Conservation (phyloP, 2,797 vertebrate species). For the Falco berigora region DNA sequence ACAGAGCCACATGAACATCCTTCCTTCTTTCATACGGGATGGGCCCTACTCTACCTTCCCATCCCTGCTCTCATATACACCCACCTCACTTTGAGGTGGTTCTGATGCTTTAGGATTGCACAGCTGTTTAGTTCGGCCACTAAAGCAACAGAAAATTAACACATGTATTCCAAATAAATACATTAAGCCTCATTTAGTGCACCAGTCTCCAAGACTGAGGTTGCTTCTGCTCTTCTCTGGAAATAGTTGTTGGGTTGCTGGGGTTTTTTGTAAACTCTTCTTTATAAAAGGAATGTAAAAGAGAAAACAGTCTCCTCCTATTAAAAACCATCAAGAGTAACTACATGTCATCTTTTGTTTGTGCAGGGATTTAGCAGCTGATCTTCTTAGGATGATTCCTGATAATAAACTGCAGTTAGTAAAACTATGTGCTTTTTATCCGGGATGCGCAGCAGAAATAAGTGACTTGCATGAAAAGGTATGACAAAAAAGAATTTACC, state of each 20-base stretch:
- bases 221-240: background rate
- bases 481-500: background rate
- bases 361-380: constrained; percentile 84
- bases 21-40: background rate
- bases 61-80: background rate
- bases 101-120: background rate
- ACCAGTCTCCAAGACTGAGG: background rate
- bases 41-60: background rate
- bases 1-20: background rate
- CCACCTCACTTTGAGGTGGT: background rate
- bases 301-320: background rate
- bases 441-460: constrained; percentile 81
- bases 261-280: background rate
- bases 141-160: background rate
- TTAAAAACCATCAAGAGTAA: background rate
- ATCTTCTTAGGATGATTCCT: constrained; percentile 88
- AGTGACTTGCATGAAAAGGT: constrained; percentile 86
- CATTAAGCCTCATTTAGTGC: background rate
- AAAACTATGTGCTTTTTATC: constrained; percentile 90
- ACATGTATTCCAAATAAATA: background rate
- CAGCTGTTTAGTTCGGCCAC: background rate
- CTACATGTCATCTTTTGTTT: background rate
- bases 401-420: constrained; percentile 82
- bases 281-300: background rate
- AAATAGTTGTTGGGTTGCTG: background rate